Conservation (phyloP, 1,140 invertebrate genomes). For the Drosophila littoralis region DNA sequence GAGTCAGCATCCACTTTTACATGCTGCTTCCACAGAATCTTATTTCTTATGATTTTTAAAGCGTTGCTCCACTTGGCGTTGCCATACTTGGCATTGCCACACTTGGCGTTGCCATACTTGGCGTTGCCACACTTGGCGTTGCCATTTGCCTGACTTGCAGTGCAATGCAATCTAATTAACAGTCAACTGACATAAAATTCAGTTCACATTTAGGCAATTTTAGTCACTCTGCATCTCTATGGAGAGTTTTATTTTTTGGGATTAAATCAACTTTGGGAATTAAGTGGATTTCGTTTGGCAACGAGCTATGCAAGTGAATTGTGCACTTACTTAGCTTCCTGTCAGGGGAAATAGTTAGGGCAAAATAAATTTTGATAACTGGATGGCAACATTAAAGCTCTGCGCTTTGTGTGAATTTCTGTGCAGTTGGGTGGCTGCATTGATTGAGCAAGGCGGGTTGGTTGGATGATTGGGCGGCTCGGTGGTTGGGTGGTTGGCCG, state of each 20-base stretch:
- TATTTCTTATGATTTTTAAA: too few species aligned
- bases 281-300: constrained; percentile 6
- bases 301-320: neutral
- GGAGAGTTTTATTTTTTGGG: neutral
- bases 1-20: too few species aligned
- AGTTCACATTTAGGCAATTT: neutral
- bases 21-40: too few species aligned
- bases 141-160: neutral
- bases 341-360: neutral
- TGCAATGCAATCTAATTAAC: neutral
- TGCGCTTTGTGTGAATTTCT: neutral
- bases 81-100: neutral
- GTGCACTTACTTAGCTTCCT: constrained; percentile 8
- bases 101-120: neutral
- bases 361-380: constrained; percentile 14
- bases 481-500: neutral
- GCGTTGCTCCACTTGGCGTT: neutral
- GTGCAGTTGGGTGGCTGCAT: neutral
- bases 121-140: neutral
- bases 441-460: neutral
- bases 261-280: neutral
- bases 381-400: constrained; percentile 5
- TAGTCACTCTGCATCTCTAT: constrained; percentile 8
- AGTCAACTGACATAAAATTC: neutral
- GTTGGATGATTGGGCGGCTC: neutral